phyloP scores from a whole-genome alignment of 2,113 vertebrate species.

The Lepus americanus region DNA sequence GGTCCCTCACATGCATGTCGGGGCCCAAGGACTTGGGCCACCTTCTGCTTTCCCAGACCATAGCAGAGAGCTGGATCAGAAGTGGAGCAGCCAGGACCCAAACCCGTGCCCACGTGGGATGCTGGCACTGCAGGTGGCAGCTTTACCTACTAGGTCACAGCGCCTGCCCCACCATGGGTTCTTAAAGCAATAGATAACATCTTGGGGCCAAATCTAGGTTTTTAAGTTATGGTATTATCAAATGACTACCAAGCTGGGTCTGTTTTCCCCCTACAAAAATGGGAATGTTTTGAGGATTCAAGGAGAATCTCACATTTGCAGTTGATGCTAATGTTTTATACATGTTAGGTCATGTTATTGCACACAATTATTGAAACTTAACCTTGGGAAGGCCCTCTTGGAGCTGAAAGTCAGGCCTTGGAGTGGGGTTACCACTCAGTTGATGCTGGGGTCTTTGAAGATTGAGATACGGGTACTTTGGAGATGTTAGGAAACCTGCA shows the following conservation, averaged over 20 bases:
- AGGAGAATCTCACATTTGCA: not conserved
- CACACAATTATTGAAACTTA: not conserved
- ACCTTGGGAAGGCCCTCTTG: not conserved
- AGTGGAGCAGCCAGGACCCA: no score
- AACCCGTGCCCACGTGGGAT: no score
- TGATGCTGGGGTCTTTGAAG: not conserved
- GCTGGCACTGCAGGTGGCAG: no score
- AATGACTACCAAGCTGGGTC: not conserved
- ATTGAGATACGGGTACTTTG: not conserved
- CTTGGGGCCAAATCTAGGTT: not conserved
- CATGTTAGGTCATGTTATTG: not conserved
- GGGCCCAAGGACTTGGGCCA: no score
- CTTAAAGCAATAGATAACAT: not conserved
- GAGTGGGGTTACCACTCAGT: not conserved
- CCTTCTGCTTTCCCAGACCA: no score
- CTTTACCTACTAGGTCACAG: no score
- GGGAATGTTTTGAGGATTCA: constrained; percentile 27
- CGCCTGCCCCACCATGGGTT: no score
- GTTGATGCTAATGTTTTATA: not conserved
- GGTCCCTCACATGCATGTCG: no score
- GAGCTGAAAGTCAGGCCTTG: not conserved
- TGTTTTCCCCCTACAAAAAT: constrained; percentile 32
- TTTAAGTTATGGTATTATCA: not conserved
- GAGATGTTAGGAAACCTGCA: not conserved
- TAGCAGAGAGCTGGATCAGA: no score